Conservation (phyloP, 2,888 invertebrate genomes). For the Amaurobius ferox region DNA sequence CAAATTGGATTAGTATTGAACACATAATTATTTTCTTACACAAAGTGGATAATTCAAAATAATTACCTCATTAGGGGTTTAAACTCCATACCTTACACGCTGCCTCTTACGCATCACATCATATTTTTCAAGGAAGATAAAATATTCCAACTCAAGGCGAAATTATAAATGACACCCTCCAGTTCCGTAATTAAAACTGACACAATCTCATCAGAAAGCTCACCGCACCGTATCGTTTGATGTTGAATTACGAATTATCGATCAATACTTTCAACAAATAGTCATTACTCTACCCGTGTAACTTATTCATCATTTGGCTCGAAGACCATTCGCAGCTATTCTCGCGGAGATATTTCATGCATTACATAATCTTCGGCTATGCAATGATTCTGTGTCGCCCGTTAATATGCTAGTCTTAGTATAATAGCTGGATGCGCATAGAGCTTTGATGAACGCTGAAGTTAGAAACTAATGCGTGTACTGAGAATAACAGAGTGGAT, state of each 20-base stretch:
- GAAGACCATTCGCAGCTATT: slow-evolving; percentile 44
- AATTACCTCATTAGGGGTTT: too few relatives aligned
- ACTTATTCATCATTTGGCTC: slow-evolving; percentile 55
- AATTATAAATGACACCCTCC: too few relatives aligned
- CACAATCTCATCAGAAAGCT: too few relatives aligned
- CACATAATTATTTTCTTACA: too few relatives aligned
- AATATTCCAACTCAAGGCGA: too few relatives aligned
- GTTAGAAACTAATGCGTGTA: slow-evolving; percentile 5
- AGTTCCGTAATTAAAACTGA: too few relatives aligned
- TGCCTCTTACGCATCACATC: too few relatives aligned
- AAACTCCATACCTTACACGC: too few relatives aligned
- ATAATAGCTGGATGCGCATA: slow-evolving; percentile 27
- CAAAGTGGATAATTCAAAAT: too few relatives aligned
- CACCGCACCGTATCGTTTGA: neutral
- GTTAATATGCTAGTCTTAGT: slow-evolving; percentile 25
- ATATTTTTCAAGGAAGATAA: too few relatives aligned
- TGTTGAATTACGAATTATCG: neutral
- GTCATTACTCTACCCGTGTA: slow-evolving; percentile 25
- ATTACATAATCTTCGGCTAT: slow-evolving; percentile 34
- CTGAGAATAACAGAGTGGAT: neutral
- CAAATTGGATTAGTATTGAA: too few relatives aligned
- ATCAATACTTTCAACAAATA: slow-evolving; percentile 30
- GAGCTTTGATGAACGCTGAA: slow-evolving; percentile 3
- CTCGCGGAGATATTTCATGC: slow-evolving; percentile 29
- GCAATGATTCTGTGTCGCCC: slow-evolving; percentile 39